Percentiles rank a stretch among this genome's conserved stretches.
Conservation (phyloP, 2,888 invertebrate species). For the Chymomyza procnemis region DNA sequence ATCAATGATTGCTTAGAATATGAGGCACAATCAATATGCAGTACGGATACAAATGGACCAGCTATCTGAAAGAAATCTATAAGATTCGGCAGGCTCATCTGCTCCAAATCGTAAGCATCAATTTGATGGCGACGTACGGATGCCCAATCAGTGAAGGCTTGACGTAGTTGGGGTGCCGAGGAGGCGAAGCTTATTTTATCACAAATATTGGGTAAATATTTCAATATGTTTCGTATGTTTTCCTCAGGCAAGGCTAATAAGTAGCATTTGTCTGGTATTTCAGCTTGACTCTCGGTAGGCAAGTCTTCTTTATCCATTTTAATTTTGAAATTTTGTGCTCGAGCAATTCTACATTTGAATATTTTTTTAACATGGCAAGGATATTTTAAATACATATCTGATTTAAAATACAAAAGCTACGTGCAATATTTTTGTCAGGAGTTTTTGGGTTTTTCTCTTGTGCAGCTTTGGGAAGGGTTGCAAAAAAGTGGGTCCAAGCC, state of each 20-base stretch:
- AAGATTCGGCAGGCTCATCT: slow-evolving; percentile 49
- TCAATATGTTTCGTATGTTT: slow-evolving; percentile 37
- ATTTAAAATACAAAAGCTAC: background rate
- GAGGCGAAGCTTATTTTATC: slow-evolving; percentile 53
- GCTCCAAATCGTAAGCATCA: slow-evolving; percentile 44
- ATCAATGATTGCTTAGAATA: slow-evolving; percentile 55
- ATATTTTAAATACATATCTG: background rate
- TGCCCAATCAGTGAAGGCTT: slow-evolving; percentile 46
- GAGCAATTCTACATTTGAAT: background rate
- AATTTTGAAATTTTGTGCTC: background rate
- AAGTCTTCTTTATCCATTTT: background rate
- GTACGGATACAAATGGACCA: slow-evolving; percentile 38
- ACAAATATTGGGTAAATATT: slow-evolving; percentile 36
- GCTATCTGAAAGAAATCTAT: slow-evolving; percentile 55
- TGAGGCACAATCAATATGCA: slow-evolving; percentile 41
- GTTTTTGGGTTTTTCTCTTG: too few relatives aligned
- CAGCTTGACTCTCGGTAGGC: background rate
- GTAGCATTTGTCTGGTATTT: background rate
- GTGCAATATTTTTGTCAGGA: background rate
- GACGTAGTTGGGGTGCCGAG: slow-evolving; percentile 38
- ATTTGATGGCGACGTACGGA: slow-evolving; percentile 22
- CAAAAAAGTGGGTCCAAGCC: too few relatives aligned
- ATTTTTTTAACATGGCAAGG: background rate
- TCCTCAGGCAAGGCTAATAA: slow-evolving; percentile 50
- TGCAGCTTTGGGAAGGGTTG: too few relatives aligned